Evolutionary conservation across 2,888 invertebrate genomes (phyloP), one percentile per base, ranked within the genome.

Genomic region (Blastobasis adustella): DNA sequence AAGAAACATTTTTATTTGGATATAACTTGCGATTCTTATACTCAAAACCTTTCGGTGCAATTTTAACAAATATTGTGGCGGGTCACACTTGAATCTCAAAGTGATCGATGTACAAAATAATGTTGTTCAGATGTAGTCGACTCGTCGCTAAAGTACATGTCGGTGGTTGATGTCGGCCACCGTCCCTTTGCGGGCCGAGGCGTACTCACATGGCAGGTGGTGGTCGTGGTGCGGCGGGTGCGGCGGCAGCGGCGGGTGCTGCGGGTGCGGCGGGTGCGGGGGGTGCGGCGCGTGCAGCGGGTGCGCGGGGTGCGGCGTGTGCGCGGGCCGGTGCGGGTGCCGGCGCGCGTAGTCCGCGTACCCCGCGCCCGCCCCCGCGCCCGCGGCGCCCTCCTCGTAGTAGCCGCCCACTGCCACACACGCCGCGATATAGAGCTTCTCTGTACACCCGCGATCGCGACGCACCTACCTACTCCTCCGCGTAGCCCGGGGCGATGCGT

Each of bases 351-450:
- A 83, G 70, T 83, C 82, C 64, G 74, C 79, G 81, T 23, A 23
- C 23, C 82, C 79, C 79, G 80, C 81, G 65, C 67, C 68, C 46
- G 51, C 54, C 69, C 70, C 74, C 58, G 42, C 42, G 67, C 69
- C 76, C 71, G 70, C 75, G 72, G 69, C 75, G 72, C 69, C 67
- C 58, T 86, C 87, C 67, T 82, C 85, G 83, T 86, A 89, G 85
- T 85, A 88, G 66, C 83, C 82, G 76, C 80, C 87, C 83, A 87
- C 85, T 86, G 85, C 79, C 83, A 84, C 82, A 84, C 82, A 82
- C 79, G 80, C 79, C 78, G 72, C 73, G 75, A 76, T 78, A 79
- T 64, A 69, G 71, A 23, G 39, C 50, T 53, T 42, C 45, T 49
- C 23, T 23, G 23, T 23, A 23, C 23, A 23, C 23, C 23, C 23